Base-by-base conservation (phyloP, 2,113 vertebrate species). In the Atherinomorus stipes region DNA sequence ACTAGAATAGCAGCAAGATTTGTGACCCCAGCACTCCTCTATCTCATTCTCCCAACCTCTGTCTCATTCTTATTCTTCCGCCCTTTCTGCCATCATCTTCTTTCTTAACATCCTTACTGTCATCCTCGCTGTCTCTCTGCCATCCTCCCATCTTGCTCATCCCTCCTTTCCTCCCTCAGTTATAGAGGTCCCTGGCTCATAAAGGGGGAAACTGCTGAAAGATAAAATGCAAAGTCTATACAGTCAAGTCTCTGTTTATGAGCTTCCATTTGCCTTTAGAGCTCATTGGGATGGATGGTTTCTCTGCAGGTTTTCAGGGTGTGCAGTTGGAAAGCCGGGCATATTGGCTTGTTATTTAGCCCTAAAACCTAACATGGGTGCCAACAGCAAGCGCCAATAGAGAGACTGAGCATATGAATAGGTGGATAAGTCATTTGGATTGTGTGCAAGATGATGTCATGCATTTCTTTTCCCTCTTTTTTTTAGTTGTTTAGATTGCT, bases 1-100 rank as follows among this genome's bases (percentile, higher is more conserved):
- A 95, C 95, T 95, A 95, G 96, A 98, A 99, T 96, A 97, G 96
- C 96, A 95, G 95, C 94, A 93, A 98, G 97, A 99, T 99, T 98
- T 99, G 97, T 96, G 97, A 96, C 95, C 96, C 74, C 40, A 6
- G 51, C 26, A 67, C 87, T 81, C 76, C 80, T 88, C 83, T 65
- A 65, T 87, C 69, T 85, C 59, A 58, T 66, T 65, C 85, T 71
- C 62, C 68, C 80, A 83, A 83, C 90, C 87, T 88, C 83, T 64
- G 47, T 73, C 80, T 85, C 78, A 87, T 89, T 91, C 85, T 85
- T 84, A 84, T 89, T 85, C 74, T 51, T 69, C 61, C 71, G 52
- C 85, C 84, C 74, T 81, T 53, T 84, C 68, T 40, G 64, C 80
- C 78, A 53, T 28, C 73, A 16, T 57, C 78, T 64, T 63, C 75